Conservation (phyloP, 30 jellyfish, hydroid and myxozoan genomes). For the Turritopsis rubra region DNA sequence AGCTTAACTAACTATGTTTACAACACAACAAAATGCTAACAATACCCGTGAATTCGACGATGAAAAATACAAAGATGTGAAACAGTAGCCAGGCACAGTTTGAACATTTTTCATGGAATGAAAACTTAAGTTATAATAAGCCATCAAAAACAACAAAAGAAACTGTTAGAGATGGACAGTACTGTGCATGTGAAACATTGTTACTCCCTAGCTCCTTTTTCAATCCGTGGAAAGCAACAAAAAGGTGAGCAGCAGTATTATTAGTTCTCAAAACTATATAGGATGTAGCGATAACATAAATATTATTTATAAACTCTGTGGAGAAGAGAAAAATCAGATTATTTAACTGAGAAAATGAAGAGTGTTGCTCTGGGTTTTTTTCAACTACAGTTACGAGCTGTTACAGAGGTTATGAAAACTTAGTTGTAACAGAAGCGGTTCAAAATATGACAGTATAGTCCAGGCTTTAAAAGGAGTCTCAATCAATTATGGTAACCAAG, state of each 20-base stretch:
- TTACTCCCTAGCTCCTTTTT: background rate
- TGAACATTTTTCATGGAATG: background rate
- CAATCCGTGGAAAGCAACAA: background rate
- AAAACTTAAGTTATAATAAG: background rate
- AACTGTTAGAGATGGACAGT: background rate
- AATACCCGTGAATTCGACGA: background rate
- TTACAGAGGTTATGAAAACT: background rate
- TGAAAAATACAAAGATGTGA: background rate
- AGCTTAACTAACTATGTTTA: too few species aligned
- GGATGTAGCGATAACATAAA: background rate
- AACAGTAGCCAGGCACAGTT: background rate
- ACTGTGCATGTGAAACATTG: too few species aligned
- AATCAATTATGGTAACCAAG: too few species aligned
- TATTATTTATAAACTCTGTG: background rate
- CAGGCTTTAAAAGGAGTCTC: too few species aligned
- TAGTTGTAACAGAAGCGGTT: too few species aligned
- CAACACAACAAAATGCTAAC: background rate
- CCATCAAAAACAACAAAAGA: background rate
- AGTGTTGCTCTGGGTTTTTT: too few species aligned
- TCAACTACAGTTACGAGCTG: background rate
- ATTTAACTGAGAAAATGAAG: too few species aligned
- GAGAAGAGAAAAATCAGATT: background rate
- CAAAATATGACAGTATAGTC: too few species aligned
- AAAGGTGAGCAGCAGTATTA: background rate
- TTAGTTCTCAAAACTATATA: background rate